phyloP scores from a whole-genome alignment of 2,113 vertebrate genomes.

The Fulica atra region DNA sequence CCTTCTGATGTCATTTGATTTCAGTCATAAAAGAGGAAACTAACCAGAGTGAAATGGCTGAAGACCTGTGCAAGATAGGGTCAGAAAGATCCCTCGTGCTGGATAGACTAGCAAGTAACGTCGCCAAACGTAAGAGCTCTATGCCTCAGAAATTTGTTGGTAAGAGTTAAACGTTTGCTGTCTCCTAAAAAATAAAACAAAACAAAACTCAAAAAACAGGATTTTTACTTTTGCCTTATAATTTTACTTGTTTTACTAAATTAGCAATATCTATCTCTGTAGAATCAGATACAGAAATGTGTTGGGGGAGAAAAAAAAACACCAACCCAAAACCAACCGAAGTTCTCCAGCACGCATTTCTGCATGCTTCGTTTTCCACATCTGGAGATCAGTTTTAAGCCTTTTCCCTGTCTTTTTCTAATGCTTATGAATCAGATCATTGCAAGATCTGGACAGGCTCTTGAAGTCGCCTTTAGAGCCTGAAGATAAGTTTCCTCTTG shows the following conservation, averaged over 20 bases:
- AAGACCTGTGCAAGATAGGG: slow-evolving; percentile 96
- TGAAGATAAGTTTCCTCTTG: background rate
- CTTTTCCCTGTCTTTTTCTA: background rate
- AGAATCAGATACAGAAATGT: background rate
- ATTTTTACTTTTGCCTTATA: slow-evolving; percentile 4
- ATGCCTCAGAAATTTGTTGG: slow-evolving; percentile 99
- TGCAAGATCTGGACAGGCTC: background rate
- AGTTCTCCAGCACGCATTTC: background rate
- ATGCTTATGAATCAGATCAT: background rate
- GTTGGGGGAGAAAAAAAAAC: background rate
- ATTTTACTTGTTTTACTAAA: background rate
- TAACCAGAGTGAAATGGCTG: slow-evolving; percentile 96
- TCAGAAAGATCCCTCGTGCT: slow-evolving; percentile 97
- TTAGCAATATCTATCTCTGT: background rate
- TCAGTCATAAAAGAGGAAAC: slow-evolving; percentile 98
- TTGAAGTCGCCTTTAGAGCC: background rate
- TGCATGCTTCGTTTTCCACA: background rate
- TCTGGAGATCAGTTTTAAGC: background rate
- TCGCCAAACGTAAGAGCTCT: slow-evolving; percentile 99
- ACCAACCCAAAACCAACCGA: background rate
- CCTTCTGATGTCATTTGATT: slow-evolving; percentile 87
- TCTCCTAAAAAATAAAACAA: slow-evolving; percentile 70
- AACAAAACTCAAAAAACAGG: background rate
- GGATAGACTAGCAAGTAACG: slow-evolving; percentile 99
- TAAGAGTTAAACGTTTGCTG: slow-evolving; percentile 95